Evolutionary conservation across 2,797 vertebrate genomes (phyloP).

Genomic region (Lacerta bilineata): DNA sequence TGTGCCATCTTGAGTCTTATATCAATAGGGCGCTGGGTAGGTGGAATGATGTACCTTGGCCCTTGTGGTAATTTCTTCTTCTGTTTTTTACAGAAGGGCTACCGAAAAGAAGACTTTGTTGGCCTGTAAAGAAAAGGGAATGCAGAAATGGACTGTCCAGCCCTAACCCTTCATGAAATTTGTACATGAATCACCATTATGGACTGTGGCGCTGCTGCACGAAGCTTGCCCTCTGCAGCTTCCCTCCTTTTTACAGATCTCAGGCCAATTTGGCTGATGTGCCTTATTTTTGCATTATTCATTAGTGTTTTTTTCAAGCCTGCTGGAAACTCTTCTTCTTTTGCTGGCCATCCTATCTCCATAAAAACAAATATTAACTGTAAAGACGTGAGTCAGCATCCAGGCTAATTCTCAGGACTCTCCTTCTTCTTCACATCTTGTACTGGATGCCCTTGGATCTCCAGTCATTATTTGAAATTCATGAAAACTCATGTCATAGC

Average conservation of each 20-base stretch:
- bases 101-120: conserved; percentile 85
- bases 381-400: conserved; percentile 8
- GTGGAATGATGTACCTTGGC: not conserved
- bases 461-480: not conserved
- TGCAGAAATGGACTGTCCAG: conserved; percentile 26
- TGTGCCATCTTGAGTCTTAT: not conserved
- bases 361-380: not conserved
- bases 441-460: not conserved
- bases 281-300: conserved; percentile 33
- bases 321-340: conserved; percentile 16
- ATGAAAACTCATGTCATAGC: not conserved
- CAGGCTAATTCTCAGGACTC: not conserved
- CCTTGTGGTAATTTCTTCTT: not conserved
- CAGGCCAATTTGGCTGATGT: not conserved
- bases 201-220: not conserved
- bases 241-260: accelerated
- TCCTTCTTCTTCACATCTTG: not conserved
- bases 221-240: not conserved
- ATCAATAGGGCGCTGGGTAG: not conserved
- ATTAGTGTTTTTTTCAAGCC: conserved; percentile 4
- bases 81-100: conserved; percentile 80
- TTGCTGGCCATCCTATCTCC: not conserved
- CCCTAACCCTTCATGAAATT: not conserved
- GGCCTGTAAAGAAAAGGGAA: conserved; percentile 71
- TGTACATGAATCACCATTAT: not conserved